Percentiles rank a stretch among this genome's conserved stretches.
These are phyloP conservation scores for Chymomyza amoena DNA, from an alignment of 2,888 invertebrate species.

Conservation along the genomic window DNA sequence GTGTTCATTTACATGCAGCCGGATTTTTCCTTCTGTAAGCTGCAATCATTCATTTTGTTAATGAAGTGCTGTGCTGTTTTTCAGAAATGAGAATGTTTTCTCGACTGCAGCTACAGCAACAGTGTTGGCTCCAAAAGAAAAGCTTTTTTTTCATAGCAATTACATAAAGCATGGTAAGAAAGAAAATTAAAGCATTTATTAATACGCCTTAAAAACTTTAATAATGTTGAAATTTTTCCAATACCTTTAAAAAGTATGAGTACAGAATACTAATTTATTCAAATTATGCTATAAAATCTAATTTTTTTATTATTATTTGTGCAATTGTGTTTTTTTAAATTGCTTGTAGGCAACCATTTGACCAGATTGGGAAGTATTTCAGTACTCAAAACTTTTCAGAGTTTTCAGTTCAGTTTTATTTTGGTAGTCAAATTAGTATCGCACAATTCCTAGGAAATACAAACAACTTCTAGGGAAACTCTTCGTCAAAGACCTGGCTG, in stretches of 20 bases:
- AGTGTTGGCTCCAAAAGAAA: constrained; percentile 29
- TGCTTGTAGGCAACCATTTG: no score
- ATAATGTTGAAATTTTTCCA: no score
- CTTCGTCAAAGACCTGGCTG: no score
- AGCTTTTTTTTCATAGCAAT: constrained; percentile 42
- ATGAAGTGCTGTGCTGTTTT: constrained; percentile 49
- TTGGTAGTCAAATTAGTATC: no score
- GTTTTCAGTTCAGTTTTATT: no score
- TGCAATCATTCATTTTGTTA: constrained; percentile 62
- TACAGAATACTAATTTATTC: background rate
- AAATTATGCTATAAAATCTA: background rate
- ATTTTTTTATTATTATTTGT: background rate
- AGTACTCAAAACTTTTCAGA: no score
- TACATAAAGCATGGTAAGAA: constrained; percentile 11
- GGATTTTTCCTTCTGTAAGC: background rate
- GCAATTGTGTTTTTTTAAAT: constrained; percentile 19
- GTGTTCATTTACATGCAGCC: background rate
- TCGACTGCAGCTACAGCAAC: background rate
- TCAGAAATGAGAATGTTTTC: constrained; percentile 1
- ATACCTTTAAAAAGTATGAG: no score
- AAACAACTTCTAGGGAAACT: no score
- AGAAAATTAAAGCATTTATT: constrained; percentile 46
- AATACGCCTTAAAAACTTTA: constrained; percentile 29
- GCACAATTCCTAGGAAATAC: no score
- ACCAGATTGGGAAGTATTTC: no score